Base-by-base conservation (phyloP, 1,140 invertebrate genomes). In the Dendrolimus punctatus region DNA sequence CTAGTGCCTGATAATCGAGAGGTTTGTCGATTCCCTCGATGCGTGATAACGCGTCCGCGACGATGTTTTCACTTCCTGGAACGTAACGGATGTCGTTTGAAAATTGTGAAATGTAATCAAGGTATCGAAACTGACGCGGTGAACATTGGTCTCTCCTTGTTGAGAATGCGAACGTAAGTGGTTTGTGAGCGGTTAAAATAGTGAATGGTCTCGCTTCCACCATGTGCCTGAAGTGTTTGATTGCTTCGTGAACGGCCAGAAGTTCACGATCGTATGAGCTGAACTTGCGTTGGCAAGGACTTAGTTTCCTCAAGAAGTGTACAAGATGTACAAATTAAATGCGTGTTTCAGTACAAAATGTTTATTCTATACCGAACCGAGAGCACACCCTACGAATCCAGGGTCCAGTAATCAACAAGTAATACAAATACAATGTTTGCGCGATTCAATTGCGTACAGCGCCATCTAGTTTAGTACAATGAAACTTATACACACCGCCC, bases 61-160 rank as follows among this genome's bases (percentile, higher is more conserved):
- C 58, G 2, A 50, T 42, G 39, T 60, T 60, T 7, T 60, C 51
- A 6, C 47, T 49, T 4, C 58, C 58, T 6, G 54, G 39, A n/a
- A 60, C 37, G 44, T 60, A 47, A 6, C 23, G 46, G 1, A 60
- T 54, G 44, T 56, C 58, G 4, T 50, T 60, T 5, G 50, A 51
- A 23, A 56, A 60, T n/a, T 60, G 54, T n/a, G n/a, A n/a, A n/a
- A n/a, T n/a, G n/a, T n/a, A n/a, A 7, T 52, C 53, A 4, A 60
- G 44, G 37, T 60, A 46, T 10, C 53, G 44, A n/a, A 48, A 49
- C 39, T 60, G 58, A 4, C 53, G 9, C 2, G 58, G 58, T 50
- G 58, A 53, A 42, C 53, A 51, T 10, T 46, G 40, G 1, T 52
- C 7, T 7, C 44, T 41, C 5, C 44, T 5, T 8, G 36, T 4